Conservation (phyloP, 2,113 vertebrate species). For the Smithornis capensis region DNA sequence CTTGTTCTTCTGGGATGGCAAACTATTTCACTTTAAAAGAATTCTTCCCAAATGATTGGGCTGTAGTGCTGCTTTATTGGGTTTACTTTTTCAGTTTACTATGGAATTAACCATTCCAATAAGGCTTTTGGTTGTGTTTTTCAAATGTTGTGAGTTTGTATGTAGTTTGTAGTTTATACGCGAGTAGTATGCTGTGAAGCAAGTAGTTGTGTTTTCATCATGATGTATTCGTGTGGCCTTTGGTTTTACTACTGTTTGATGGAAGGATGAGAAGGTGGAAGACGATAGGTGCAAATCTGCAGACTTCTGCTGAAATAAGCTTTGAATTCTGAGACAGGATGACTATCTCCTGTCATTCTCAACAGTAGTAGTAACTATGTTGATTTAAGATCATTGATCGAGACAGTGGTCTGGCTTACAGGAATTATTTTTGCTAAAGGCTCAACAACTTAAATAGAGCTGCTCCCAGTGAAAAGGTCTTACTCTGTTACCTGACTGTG, state of each 20-base stretch:
- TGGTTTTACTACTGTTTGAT: neutral
- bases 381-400: neutral
- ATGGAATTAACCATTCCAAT: conserved; percentile 33
- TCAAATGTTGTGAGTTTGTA: neutral
- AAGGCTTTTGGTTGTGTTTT: neutral
- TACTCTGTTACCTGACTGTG: neutral
- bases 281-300: neutral
- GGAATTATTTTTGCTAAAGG: neutral
- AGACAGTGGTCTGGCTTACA: neutral
- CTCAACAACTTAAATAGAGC: neutral
- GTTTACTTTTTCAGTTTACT: conserved; percentile 34
- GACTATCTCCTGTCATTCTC: neutral
- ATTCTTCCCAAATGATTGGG: conserved; percentile 29
- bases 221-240: neutral
- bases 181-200: neutral
- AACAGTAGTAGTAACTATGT: neutral
- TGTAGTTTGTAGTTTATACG: too few relatives aligned
- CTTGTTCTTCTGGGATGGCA: neutral
- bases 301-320: neutral
- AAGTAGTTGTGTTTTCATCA: neutral
- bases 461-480: neutral
- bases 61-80: conserved; percentile 4
- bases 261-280: neutral
- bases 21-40: conserved; percentile 30
- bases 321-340: neutral